Evolutionary conservation across 2,113 vertebrate genomes (phyloP), one percentile per base, ranked within the genome.

Genomic region (Tragelaphus scriptus): DNA sequence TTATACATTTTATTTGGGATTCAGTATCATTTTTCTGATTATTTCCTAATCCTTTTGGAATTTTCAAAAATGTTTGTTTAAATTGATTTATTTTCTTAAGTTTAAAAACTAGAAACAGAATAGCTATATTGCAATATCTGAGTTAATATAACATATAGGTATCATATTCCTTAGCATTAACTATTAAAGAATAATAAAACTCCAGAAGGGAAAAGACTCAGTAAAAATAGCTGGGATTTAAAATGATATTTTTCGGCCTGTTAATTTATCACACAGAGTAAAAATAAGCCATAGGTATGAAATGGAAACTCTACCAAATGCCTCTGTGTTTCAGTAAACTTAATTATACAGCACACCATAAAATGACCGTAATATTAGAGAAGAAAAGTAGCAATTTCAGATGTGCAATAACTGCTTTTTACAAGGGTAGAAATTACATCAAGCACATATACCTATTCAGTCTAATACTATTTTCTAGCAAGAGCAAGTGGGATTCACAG

Each of bases 331-430:
- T 47, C 40, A 97, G 80, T 96, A 98, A 97, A 97, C 95, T 98
- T 98, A 98, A 98, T 98, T 98, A 98, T 97, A 96, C 28, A 88
- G 95, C 77, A 87, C 53, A 92, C 79, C 86, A 91, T 96, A 97
- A 97, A 98, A 97, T 97, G 94, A 97, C 94, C 97, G 95, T 96
- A 96, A 97, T 98, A 98, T 95, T 94, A 95, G 87, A 95, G 80
- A 97, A 77, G 94, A 95, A 95, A 98, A 90, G 91, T 97, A 97
- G 90, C 95, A 97, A 97, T 98, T 98, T 97, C 84, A 92, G 65
- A 96, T 97, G 96, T 95, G 89, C 95, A 97, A 94, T 97, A 96
- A 92, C 96, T 88, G 92, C 87, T 96, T 98, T 98, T 94, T 96
- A 98, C 90, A 94, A 96, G 87, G 95, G 96, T 68, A 96, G 96